Conservation (phyloP, 2,888 invertebrate species). For the Argyresthia goedartella region DNA sequence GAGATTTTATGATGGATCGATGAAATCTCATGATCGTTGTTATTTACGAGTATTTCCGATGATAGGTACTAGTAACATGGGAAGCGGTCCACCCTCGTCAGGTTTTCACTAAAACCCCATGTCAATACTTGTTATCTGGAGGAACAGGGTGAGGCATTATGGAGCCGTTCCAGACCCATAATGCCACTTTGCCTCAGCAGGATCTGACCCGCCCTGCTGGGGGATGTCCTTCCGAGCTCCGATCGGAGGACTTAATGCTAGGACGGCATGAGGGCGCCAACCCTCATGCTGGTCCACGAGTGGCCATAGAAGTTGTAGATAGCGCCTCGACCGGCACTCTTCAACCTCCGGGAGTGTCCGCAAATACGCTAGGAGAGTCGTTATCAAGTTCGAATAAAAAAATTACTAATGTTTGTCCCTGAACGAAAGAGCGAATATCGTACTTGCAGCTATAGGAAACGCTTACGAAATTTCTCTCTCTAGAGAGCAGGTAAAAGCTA, state of each 20-base stretch:
- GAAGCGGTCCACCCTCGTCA: neutral
- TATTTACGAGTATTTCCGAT: neutral
- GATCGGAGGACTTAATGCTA: conserved; percentile 9
- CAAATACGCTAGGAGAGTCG: no score
- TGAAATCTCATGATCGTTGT: no score
- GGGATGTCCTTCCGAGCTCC: conserved; percentile 7
- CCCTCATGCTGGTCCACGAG: no score
- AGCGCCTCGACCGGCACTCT: no score
- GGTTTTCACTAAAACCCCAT: neutral
- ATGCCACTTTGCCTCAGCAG: neutral
- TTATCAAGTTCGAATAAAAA: no score
- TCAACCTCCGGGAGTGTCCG: no score
- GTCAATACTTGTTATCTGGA: neutral
- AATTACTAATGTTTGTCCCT: no score
- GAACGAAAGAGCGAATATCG: no score
- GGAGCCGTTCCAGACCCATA: neutral
- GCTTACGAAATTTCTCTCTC: no score
- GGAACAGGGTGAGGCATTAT: neutral
- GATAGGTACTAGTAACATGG: neutral
- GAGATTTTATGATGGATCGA: no score
- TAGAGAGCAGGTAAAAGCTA: no score
- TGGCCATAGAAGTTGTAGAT: neutral
- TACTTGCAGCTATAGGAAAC: no score
- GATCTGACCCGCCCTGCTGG: conserved; percentile 2
- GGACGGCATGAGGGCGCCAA: conserved; percentile 8